A percentile compares a stretch with the other conserved stretches of the same genome.
Conservation (phyloP, 1,140 invertebrate genomes). For the Gryon sp. region DNA sequence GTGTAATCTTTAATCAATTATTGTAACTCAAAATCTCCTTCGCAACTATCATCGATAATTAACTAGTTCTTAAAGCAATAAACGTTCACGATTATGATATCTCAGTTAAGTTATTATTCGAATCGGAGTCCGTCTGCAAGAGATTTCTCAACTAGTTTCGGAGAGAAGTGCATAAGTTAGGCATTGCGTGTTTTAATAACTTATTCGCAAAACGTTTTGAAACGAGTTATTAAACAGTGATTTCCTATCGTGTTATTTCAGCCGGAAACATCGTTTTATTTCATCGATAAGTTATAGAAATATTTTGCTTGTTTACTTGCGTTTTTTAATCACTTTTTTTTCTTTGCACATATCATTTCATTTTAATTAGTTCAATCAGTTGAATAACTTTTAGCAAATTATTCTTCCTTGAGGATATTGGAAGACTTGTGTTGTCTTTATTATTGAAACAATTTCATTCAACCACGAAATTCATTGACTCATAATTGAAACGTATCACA, state of each 20-base stretch:
- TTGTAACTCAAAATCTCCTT: too few species aligned
- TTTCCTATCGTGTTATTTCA: not conserved
- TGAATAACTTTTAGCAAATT: not conserved
- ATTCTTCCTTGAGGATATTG: too few species aligned
- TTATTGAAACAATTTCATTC: conserved; percentile 56
- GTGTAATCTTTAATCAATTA: too few species aligned
- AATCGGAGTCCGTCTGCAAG: not conserved
- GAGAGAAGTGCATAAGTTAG: not conserved
- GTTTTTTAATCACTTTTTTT: too few species aligned
- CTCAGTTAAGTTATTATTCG: not conserved
- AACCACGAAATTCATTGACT: conserved; percentile 67
- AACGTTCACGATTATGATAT: not conserved
- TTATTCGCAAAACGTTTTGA: not conserved
- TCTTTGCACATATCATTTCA: not conserved
- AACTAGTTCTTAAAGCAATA: not conserved
- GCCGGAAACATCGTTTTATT: conserved; percentile 5
- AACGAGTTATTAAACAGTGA: conserved; percentile 15
- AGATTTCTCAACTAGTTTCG: not conserved
- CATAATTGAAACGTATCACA: conserved; percentile 42
- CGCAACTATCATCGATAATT: too few species aligned
- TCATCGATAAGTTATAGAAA: conserved; percentile 1
- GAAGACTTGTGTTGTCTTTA: conserved; percentile 11
- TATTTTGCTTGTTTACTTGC: too few species aligned
- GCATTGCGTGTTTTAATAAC: not conserved
- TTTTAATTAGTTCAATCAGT: not conserved